Evolutionary conservation across 2,797 vertebrate species (phyloP), one percentile per base, ranked within the genome.

Genomic region (Miichthys miiuy): DNA sequence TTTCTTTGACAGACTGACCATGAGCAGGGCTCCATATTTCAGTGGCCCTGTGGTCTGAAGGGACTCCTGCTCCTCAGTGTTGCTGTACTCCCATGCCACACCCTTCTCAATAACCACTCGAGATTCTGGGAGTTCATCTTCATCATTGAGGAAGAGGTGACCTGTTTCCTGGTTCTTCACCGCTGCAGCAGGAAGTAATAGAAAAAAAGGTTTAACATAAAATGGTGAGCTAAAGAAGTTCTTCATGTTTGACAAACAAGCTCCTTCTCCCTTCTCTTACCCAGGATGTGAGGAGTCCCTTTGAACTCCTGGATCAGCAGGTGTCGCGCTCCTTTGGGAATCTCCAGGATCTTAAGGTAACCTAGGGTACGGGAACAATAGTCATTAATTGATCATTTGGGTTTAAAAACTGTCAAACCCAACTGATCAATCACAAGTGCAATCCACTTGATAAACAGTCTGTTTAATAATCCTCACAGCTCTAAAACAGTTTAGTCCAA

Each of bases 261-360:
- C 0, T 18, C 27, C 2, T 34, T 25, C n/a, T 21, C n/a, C 17
- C 1, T 38, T n/a, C 4, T 90, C 95, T 92, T 93, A 99, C 98
- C 97, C 0, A 99, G 94, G 86, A 96, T 92, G 79, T 99, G 97
- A 76, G 93, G 88, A 1, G 96, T 95, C 63, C 94, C 84, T 21
- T 95, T 97, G 23, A 96, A 94, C 92, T 99, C 98, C 73, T 97
- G 97, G 88, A 99, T 95, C 75, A 97, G 94, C 60, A 99, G 94
- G 80, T 98, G 98, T 50, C 97, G 94, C 0, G 97, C 97, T 88
- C 97, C 97, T 87, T 93, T 92, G 3, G 98, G 98, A 84, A 99
- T 98, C 92, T 99, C 98, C 90, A 99, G 95, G 93, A 99, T 99
- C 93, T 97, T 99, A 77, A 99, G 83, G 70, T 96, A 97, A 69